Conservation (phyloP, 1,140 invertebrate genomes). For the Drosophila ananassae region DNA sequence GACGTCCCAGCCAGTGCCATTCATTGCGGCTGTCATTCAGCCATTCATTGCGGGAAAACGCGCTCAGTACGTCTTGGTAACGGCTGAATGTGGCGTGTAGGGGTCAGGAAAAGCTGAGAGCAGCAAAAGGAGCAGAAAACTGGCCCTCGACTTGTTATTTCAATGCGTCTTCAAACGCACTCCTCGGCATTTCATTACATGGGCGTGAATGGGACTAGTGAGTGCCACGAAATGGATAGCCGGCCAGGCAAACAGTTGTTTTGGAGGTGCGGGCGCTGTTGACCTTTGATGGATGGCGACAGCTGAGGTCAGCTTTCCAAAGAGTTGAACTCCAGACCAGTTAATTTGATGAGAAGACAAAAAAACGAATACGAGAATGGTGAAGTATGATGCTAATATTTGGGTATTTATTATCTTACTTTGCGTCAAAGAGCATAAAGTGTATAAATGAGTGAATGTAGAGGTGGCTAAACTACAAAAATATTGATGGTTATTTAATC, state of each 20-base stretch:
- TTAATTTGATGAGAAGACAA: slow-evolving; percentile 3
- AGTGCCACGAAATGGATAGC: slow-evolving; percentile 39
- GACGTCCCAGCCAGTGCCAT: slow-evolving; percentile 35
- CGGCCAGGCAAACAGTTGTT: slow-evolving; percentile 1
- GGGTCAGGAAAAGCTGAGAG: slow-evolving; percentile 4
- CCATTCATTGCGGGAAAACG: slow-evolving; percentile 48
- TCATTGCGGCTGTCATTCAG: slow-evolving; percentile 51
- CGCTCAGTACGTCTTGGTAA: slow-evolving; percentile 34
- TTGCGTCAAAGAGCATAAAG: neutral
- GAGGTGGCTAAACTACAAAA: too few species aligned
- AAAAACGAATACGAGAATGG: neutral
- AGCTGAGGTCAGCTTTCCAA: slow-evolving; percentile 29
- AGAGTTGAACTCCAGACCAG: slow-evolving; percentile 3
- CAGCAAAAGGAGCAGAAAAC: slow-evolving; percentile 12
- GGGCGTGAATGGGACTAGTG: slow-evolving; percentile 44
- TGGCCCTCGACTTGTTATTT: slow-evolving; percentile 31
- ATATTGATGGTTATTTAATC: too few species aligned
- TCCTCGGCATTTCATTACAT: slow-evolving; percentile 39
- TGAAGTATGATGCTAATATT: slow-evolving; percentile 1
- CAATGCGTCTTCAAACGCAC: slow-evolving; percentile 25
- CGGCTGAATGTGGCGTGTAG: slow-evolving; percentile 14
- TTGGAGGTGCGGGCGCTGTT: slow-evolving; percentile 23
- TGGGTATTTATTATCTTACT: slow-evolving; percentile 6
- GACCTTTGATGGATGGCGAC: slow-evolving; percentile 47
- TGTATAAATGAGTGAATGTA: neutral